Evolutionary conservation across 1,140 invertebrate genomes (phyloP).

Genomic region (Chelonus insularis): DNA sequence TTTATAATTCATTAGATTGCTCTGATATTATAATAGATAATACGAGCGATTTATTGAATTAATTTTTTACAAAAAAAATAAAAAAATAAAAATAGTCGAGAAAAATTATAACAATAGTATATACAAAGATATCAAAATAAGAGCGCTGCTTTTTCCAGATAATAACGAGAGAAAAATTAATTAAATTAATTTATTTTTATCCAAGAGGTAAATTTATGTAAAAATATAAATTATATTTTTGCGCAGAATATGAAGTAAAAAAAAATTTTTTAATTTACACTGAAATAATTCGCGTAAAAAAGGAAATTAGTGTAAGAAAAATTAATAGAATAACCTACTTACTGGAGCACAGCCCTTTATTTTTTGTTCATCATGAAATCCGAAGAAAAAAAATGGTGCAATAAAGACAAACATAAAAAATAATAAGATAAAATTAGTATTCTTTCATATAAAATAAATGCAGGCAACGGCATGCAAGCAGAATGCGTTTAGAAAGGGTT

Average conservation of each 20-base stretch:
- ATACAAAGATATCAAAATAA: too few species aligned
- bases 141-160: too few species aligned
- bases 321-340: slow-evolving; percentile 66
- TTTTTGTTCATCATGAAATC: slow-evolving; percentile 65
- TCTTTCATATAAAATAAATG: slow-evolving; percentile 37
- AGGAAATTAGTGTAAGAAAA: slow-evolving; percentile 34
- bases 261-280: slow-evolving; percentile 18
- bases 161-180: too few species aligned
- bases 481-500: slow-evolving; percentile 48
- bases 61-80: not conserved
- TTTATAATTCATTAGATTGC: not conserved
- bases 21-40: not conserved
- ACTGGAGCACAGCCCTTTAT: slow-evolving; percentile 77
- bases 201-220: too few species aligned
- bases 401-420: slow-evolving; percentile 73
- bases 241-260: slow-evolving; percentile 12
- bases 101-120: not conserved
- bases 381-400: slow-evolving; percentile 76
- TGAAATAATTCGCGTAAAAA: not conserved
- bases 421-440: slow-evolving; percentile 65
- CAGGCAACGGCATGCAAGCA: slow-evolving; percentile 44
- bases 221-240: too few species aligned
- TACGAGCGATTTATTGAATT: not conserved
- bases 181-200: too few species aligned
- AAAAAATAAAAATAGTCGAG: not conserved